Conservation (phyloP, 2,888 invertebrate genomes). For the Athalia circularis region DNA sequence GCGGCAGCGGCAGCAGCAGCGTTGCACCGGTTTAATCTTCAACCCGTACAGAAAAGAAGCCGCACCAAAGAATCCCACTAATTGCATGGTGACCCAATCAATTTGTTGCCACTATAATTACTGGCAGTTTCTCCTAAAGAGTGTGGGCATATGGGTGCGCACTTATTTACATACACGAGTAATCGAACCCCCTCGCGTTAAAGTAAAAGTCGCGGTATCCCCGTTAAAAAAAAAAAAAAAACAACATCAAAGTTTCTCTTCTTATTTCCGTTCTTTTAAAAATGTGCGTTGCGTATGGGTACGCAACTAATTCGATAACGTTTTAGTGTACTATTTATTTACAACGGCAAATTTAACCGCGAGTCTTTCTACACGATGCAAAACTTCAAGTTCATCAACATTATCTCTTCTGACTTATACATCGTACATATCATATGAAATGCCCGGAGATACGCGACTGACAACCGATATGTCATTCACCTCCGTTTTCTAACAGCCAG, state of each 20-base stretch:
- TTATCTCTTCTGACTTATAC: neutral
- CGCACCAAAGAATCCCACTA: conserved; percentile 19
- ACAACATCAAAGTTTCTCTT: no score
- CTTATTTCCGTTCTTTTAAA: no score
- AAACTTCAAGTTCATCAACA: no score
- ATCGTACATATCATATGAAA: neutral
- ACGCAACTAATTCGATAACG: no score
- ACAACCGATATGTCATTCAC: neutral
- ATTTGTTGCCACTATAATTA: conserved; percentile 33
- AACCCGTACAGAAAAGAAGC: neutral
- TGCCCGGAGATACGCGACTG: neutral
- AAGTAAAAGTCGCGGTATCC: neutral
- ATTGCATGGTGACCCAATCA: conserved; percentile 33
- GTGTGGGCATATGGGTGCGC: neutral
- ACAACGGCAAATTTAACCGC: no score
- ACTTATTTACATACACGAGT: neutral
- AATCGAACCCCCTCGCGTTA: neutral
- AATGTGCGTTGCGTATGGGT: no score
- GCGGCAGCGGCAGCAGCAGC: neutral
- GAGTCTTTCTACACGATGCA: no score
- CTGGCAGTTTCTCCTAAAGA: neutral
- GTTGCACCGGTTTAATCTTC: no score
- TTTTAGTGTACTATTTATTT: no score
- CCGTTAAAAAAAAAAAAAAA: no score
- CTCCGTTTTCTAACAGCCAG: neutral